Conservation (phyloP, 1,140 invertebrate genomes). For the Stenopsyche tienmushanensis region DNA sequence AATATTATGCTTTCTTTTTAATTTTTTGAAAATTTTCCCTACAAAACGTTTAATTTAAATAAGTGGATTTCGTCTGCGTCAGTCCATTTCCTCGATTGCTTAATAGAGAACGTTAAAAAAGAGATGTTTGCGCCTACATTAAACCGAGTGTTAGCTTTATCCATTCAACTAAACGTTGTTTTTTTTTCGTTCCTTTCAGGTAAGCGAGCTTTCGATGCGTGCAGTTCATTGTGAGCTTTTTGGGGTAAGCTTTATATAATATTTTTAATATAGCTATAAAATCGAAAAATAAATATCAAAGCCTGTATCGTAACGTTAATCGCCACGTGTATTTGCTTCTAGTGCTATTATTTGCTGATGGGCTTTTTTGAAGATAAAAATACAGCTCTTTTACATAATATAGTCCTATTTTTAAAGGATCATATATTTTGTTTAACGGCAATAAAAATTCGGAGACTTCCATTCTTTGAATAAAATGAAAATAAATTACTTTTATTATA, state of each 20-base stretch:
- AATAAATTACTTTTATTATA: no score
- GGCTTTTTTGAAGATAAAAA: no score
- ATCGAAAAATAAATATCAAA: background rate
- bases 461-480: no score
- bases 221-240: background rate
- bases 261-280: background rate
- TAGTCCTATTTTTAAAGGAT: no score
- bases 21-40: background rate
- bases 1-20: background rate
- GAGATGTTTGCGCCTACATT: background rate
- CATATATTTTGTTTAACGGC: no score
- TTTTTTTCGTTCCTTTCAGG: constrained; percentile 31
- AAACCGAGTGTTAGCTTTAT: background rate
- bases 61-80: constrained; percentile 28
- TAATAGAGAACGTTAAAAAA: constrained; percentile 27
- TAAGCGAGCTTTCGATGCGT: constrained; percentile 11
- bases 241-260: background rate
- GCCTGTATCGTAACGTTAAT: background rate
- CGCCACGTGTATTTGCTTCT: no score
- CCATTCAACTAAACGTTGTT: background rate
- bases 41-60: constrained; percentile 26
- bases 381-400: background rate
- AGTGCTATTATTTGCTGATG: no score
- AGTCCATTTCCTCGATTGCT: constrained; percentile 31
- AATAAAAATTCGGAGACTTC: no score